Evolutionary conservation across 1,140 invertebrate genomes (phyloP), one percentile per base, ranked within the genome.

Genomic region (Drosophila novamexicana): DNA sequence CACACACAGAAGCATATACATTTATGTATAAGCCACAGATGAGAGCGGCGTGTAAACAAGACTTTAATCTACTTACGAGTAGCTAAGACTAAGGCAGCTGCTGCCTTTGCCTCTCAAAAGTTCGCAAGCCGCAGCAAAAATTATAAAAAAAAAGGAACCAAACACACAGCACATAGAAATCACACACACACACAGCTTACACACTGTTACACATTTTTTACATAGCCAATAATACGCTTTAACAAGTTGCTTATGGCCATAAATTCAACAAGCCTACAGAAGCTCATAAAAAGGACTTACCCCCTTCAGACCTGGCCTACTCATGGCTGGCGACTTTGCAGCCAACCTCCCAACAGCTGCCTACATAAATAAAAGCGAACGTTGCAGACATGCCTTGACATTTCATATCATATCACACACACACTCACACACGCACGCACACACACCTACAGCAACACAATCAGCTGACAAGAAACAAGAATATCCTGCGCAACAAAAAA

Each of bases 211-310:
- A 53, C 54, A 53, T 84, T 89, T 89, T 85, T 89, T 84, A 89
- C 84, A 89, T 80, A 89, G 84, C 84, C 84, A 89, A 89, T 89
- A 89, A 89, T 89, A 76, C 70, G 85, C 80, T 81, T 90, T 89
- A 89, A 89, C 84, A 89, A 89, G 84, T 89, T 89, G 78, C 84
- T 89, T 89, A 89, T 89, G 77, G 80, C 80, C 81, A 89, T 89
- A 89, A 89, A 89, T 89, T 89, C 81, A 89, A 89, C 84, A 89
- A 89, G 84, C 77, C 77, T 89, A 89, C 84, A 90, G 84, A 89
- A 89, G 81, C 84, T 84, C 85, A 89, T 84, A 89, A 89, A 89
- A 88, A 84, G 84, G 80, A 82, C 84, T 74, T 75, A 73, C 75
- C 75, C 39, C 53, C 45, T 39, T 62, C 58, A 39, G 49, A 10